A percentile compares a stretch with the other conserved stretches of the same genome.
phyloP scores from a whole-genome alignment of 2,888 invertebrate species.

The Rhorus exstirpatorius region DNA sequence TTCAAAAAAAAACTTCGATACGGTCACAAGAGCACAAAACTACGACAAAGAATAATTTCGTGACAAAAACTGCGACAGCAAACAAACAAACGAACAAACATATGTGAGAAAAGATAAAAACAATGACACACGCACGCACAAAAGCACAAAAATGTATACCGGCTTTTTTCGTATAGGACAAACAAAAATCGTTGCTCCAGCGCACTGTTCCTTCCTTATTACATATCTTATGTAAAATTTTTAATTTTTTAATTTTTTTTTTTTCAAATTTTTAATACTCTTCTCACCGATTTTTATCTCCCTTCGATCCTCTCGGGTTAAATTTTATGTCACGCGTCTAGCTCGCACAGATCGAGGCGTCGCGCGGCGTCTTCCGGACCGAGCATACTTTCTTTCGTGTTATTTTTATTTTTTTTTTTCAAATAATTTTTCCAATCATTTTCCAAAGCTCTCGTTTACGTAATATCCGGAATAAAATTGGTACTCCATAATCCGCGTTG shows the following conservation, averaged over 20 bases:
- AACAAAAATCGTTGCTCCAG: conserved; percentile 11
- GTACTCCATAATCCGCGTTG: background rate
- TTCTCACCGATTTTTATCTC: conserved; percentile 66
- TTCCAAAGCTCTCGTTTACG: conserved; percentile 10
- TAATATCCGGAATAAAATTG: background rate
- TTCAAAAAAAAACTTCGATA: conserved; percentile 16
- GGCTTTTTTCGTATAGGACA: conserved; percentile 2
- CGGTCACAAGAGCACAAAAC: conserved; percentile 24
- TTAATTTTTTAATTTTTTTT: conserved; percentile 25
- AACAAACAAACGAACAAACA: conserved; percentile 16
- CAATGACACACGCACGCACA: conserved; percentile 66
- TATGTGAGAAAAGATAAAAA: conserved; percentile 20
- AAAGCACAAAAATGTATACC: conserved; percentile 67
- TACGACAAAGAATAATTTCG: conserved; percentile 9
- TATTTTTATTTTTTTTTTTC: too few relatives aligned
- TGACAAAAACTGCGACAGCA: conserved; percentile 1
- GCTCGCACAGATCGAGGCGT: conserved; percentile 69
- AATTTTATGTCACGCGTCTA: conserved; percentile 70
- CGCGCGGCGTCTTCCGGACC: conserved; percentile 63
- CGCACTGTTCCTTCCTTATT: conserved; percentile 44
- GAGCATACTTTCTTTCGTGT: conserved; percentile 35
- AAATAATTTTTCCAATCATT: background rate
- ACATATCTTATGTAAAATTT: conserved; percentile 8
- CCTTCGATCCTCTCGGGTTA: conserved; percentile 51
- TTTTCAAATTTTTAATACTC: conserved; percentile 58